Conservation (phyloP, 2,113 vertebrate species). For the Varanus salvator region DNA sequence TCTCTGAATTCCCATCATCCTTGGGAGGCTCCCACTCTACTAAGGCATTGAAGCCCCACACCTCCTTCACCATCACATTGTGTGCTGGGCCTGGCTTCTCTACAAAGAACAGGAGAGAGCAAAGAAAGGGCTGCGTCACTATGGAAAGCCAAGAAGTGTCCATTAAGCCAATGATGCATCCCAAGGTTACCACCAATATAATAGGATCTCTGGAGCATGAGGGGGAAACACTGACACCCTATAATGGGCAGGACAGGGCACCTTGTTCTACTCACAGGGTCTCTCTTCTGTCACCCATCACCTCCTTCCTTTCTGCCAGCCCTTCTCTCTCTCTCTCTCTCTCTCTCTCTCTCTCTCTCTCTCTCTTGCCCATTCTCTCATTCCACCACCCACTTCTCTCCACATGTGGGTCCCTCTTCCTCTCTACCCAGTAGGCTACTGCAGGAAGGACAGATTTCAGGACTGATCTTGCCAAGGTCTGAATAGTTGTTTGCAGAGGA, state of each 20-base stretch:
- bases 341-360: neutral
- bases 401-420: neutral
- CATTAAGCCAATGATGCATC: neutral
- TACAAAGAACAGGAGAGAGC: constrained; percentile 49
- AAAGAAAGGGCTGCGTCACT: neutral
- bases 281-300: too few species aligned
- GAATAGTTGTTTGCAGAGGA: neutral
- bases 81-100: constrained; percentile 86
- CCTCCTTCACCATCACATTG: constrained; percentile 82
- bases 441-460: too few species aligned
- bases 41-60: constrained; percentile 91
- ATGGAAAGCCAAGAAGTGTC: neutral
- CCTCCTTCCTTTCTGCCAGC: too few species aligned
- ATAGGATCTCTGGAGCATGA: too few species aligned
- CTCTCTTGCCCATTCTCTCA: too few species aligned
- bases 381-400: too few species aligned
- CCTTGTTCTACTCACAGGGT: neutral
- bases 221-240: neutral
- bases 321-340: too few species aligned
- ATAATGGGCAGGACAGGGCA: too few species aligned
- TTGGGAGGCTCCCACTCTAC: constrained; percentile 89
- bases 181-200: neutral
- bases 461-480: neutral
- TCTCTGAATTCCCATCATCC: constrained; percentile 87
- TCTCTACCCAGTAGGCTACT: neutral